Conservation (phyloP, 2,113 vertebrate species). For the Tragulus kanchil region DNA sequence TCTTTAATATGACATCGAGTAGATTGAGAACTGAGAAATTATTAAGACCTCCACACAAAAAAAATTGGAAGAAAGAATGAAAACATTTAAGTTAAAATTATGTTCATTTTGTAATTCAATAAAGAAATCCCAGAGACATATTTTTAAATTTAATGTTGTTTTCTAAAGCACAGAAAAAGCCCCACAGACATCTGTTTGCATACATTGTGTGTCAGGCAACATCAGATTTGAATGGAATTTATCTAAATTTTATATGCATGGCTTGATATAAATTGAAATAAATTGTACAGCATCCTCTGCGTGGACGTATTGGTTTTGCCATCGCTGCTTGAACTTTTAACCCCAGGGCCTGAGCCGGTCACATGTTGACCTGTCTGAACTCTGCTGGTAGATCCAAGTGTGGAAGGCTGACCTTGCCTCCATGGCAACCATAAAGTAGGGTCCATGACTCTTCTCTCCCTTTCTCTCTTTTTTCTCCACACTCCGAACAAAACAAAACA, state of each 20-base stretch:
- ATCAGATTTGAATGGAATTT: slow-evolving; percentile 90
- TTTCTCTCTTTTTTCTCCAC: slow-evolving; percentile 74
- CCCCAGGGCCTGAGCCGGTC: slow-evolving; percentile 91
- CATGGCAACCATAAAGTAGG: slow-evolving; percentile 87
- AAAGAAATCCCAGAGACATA: slow-evolving; percentile 75
- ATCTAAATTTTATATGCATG: slow-evolving; percentile 92
- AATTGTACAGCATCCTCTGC: slow-evolving; percentile 89
- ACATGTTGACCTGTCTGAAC: slow-evolving; percentile 94
- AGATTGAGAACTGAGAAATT: slow-evolving; percentile 85
- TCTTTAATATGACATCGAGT: slow-evolving; percentile 85
- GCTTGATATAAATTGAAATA: slow-evolving; percentile 94
- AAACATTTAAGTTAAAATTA: slow-evolving; percentile 83
- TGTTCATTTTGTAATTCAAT: slow-evolving; percentile 79
- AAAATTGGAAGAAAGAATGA: slow-evolving; percentile 79
- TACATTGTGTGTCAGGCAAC: slow-evolving; percentile 88
- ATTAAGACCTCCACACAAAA: slow-evolving; percentile 73
- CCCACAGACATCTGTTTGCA: slow-evolving; percentile 90
- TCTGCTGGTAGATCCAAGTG: slow-evolving; percentile 92
- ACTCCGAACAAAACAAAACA: slow-evolving; percentile 68
- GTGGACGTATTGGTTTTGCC: slow-evolving; percentile 92
- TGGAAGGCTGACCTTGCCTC: slow-evolving; percentile 90
- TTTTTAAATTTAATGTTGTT: slow-evolving; percentile 85
- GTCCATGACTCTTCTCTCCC: slow-evolving; percentile 79
- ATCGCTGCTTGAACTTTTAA: slow-evolving; percentile 94
- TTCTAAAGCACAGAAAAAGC: slow-evolving; percentile 86